phyloP scores from a whole-genome alignment of 2,797 vertebrate species.

The Micrastur ruficollis region DNA sequence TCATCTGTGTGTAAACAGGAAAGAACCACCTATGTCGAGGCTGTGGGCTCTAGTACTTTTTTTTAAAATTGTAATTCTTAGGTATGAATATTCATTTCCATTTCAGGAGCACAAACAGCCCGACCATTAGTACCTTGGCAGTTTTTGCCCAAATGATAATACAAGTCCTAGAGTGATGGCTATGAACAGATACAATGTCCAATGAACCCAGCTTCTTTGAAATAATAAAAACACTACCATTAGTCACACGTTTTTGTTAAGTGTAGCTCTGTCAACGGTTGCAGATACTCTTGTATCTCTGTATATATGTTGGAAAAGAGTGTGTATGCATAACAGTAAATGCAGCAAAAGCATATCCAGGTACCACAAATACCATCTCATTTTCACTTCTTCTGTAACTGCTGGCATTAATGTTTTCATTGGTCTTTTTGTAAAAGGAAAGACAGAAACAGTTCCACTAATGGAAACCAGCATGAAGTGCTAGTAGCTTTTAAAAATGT shows the following conservation, averaged over 20 bases:
- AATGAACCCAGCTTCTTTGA: background rate
- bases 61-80: background rate
- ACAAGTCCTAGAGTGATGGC: background rate
- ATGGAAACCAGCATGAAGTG: conserved; percentile 55
- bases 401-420: background rate
- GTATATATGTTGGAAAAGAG: background rate
- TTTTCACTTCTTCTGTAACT: background rate
- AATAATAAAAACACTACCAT: background rate
- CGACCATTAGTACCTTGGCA: background rate
- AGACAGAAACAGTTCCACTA: conserved; percentile 64
- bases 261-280: background rate
- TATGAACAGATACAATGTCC: background rate
- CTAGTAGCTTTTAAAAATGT: background rate
- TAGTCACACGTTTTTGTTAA: background rate
- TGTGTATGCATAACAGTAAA: background rate
- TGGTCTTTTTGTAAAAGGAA: conserved; percentile 56
- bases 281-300: background rate
- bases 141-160: background rate
- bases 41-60: background rate
- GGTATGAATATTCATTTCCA: background rate
- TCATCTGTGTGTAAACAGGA: background rate
- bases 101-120: background rate
- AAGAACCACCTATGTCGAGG: background rate
- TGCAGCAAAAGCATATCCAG: background rate
- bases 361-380: background rate